phyloP scores from a whole-genome alignment of 2,113 vertebrate genomes.

The Seriola quinqueradiata region DNA sequence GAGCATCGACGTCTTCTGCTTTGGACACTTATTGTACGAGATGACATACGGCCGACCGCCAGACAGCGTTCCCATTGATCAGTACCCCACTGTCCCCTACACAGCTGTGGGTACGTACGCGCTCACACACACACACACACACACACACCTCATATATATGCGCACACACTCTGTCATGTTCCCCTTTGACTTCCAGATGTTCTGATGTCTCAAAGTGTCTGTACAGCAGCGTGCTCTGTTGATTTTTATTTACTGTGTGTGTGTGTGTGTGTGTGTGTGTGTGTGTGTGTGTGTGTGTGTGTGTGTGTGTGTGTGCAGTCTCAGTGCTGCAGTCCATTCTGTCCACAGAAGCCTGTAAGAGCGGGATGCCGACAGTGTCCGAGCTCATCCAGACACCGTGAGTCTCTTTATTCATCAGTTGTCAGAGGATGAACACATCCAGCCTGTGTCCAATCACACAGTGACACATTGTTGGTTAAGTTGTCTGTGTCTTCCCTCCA shows the following conservation, averaged over 20 bases:
- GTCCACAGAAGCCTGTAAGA: conserved; percentile 95
- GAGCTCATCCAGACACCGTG: conserved; percentile 95
- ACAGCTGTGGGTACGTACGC: conserved; percentile 89
- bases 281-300: conserved; percentile 27
- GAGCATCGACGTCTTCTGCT: conserved; percentile 93
- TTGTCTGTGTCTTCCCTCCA: too few relatives aligned
- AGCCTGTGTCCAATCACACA: neutral
- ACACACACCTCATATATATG: neutral
- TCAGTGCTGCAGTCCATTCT: conserved; percentile 96
- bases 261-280: conserved; percentile 31
- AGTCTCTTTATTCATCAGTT: conserved; percentile 45
- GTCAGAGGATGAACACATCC: too few relatives aligned
- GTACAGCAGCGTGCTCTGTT: neutral
- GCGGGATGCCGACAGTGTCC: conserved; percentile 91
- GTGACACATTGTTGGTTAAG: too few relatives aligned
- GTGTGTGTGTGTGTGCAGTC: conserved; percentile 81
- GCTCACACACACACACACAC: too few relatives aligned
- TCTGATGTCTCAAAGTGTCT: neutral
- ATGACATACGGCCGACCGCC: conserved; percentile 95
- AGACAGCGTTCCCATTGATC: conserved; percentile 89
- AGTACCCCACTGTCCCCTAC: conserved; percentile 87
- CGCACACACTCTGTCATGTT: neutral
- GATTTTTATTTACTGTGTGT: neutral
- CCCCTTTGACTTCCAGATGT: neutral
- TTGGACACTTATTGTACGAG: conserved; percentile 96